Percentiles rank a stretch among this genome's conserved stretches.
Conservation (phyloP, 2,888 invertebrate species). For the Orthonevra nobilis region DNA sequence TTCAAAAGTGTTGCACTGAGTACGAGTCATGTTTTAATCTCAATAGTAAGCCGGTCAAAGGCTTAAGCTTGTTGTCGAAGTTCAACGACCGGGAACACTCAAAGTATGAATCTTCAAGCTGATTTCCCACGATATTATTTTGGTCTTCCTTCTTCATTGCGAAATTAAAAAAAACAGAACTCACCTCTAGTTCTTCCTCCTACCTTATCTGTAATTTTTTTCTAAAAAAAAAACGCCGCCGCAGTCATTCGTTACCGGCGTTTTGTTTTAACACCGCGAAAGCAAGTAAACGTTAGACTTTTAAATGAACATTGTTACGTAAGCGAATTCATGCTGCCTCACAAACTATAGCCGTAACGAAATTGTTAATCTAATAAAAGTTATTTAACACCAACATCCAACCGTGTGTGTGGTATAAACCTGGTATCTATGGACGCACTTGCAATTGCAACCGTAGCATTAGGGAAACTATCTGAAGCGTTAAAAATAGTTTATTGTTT, state of each 20-base stretch:
- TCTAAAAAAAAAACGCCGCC: conserved; percentile 5
- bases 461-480: conserved; percentile 35
- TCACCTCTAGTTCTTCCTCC: no score
- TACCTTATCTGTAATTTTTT: no score
- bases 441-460: neutral
- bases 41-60: no score
- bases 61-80: no score
- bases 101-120: no score
- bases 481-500: conserved; percentile 47
- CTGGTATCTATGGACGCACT: conserved; percentile 1
- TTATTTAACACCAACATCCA: conserved; percentile 28
- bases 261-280: neutral
- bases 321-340: conserved; percentile 29
- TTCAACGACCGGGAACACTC: no score
- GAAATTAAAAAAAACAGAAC: no score
- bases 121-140: no score
- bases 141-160: no score
- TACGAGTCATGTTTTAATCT: no score
- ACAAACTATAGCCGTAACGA: conserved; percentile 47
- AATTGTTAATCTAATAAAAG: conserved; percentile 47
- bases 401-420: neutral
- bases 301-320: conserved; percentile 11
- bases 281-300: neutral
- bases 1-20: no score
- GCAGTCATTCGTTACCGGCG: neutral